Evolutionary conservation across 1,140 invertebrate genomes (phyloP), one percentile per base, ranked within the genome.

Genomic region (Venustaconcha ellipsiformis): DNA sequence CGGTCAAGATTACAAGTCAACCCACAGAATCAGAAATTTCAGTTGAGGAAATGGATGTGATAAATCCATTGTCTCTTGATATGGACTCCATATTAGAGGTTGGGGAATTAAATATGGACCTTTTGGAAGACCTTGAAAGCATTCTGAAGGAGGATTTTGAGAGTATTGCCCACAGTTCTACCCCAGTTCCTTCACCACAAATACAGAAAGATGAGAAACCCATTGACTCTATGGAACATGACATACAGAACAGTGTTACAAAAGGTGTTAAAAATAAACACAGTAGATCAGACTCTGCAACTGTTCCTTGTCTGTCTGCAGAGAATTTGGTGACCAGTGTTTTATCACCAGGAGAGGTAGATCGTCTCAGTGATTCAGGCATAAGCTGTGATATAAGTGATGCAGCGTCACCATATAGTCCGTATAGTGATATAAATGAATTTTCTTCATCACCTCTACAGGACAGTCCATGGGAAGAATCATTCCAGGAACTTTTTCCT

Each of bases 401-500:
- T 57, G 83, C 81, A 67, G 80, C 68, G 0, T 77, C 75, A 14
- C 75, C 75, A 56, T 77, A 68, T 69, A 77, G 81, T 70, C 64
- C 76, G 23, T 57, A 67, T 62, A 82, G 83, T 82, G 83, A 84
- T 62, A 59, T 78, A 59, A 83, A 80, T 78, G 83, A 83, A 62
- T 82, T 79, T n/a, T 58, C 84, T 14, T 76, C 73, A 60, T 79
- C 76, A 58, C 71, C 64, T 60, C 71, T 83, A 13, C 66, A 74
- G 57, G 86, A 86, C 55, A 70, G 78, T 67, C 60, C 73, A 0
- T 88, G 87, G 87, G 84, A 88, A 62, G 87, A 88, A 70, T 86
- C 83, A 12, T 88, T 88, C 74, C 81, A 79, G 57, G 87, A 88
- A 73, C 72, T 88, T 59, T 88, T 88, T 73, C 87, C 87, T 17